Evolutionary conservation across 2,797 vertebrate species (phyloP).

Genomic region (Sebastes oblongus): DNA sequence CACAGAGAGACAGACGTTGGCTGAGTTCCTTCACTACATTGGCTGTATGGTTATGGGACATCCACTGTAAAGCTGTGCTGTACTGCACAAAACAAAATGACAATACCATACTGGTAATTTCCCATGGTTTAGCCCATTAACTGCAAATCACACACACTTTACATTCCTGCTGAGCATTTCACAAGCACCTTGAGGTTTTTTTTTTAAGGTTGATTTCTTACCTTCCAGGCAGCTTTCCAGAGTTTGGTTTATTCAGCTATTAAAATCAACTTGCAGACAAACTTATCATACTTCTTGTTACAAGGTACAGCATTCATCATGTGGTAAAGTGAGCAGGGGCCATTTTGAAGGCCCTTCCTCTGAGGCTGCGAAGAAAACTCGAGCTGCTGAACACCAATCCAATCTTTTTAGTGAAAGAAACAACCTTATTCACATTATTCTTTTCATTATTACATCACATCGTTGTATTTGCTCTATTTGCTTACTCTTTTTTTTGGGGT

Average conservation of each 20-base stretch:
- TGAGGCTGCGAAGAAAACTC: not conserved
- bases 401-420: not conserved
- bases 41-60: not conserved
- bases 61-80: not conserved
- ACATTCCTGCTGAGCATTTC: slow-evolving; percentile 19
- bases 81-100: not conserved
- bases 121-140: slow-evolving; percentile 20
- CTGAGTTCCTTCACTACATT: not conserved
- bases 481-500: not conserved
- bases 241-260: not conserved
- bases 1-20: not conserved
- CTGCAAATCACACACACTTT: slow-evolving; percentile 21
- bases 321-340: not conserved
- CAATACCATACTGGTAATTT: not conserved
- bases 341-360: not conserved
- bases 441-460: not conserved
- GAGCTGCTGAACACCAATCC: not conserved
- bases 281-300: not conserved
- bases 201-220: not conserved
- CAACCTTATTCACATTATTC: not conserved
- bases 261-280: not conserved
- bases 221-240: not conserved
- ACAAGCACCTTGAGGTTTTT: not conserved
- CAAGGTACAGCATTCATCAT: not conserved
- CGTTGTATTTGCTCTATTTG: not conserved